phyloP scores from a whole-genome alignment of 2,888 invertebrate species.

The Hyposoter dolosus region DNA sequence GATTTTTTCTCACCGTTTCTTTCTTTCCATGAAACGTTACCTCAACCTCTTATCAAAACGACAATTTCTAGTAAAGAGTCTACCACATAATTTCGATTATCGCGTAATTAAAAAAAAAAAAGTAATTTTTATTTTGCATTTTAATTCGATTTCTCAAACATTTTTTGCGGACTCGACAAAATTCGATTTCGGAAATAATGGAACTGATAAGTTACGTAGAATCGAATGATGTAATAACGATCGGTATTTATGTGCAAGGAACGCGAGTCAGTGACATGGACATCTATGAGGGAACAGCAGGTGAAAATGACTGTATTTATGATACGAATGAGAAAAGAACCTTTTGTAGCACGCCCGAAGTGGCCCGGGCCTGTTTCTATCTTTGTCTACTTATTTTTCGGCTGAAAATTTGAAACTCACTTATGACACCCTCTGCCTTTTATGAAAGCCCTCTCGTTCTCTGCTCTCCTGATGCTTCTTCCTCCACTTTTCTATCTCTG shows the following conservation, averaged over 20 bases:
- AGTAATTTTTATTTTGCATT: no score
- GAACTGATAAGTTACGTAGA: no score
- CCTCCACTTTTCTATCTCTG: background rate
- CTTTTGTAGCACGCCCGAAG: conserved; percentile 31
- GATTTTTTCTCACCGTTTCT: background rate
- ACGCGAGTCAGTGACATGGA: background rate
- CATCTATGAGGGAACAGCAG: background rate
- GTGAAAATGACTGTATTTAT: conserved; percentile 53
- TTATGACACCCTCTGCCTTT: conserved; percentile 43
- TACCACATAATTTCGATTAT: no score
- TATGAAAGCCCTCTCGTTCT: conserved; percentile 37
- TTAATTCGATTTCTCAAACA: no score
- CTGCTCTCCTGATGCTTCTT: conserved; percentile 5
- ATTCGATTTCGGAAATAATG: background rate
- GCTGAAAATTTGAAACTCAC: conserved; percentile 51
- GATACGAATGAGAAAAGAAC: conserved; percentile 45
- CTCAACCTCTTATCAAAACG: no score
- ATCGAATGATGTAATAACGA: background rate
- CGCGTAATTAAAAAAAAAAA: no score
- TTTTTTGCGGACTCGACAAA: no score
- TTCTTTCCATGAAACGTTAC: no score
- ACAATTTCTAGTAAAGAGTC: no score
- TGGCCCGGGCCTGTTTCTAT: conserved; percentile 25
- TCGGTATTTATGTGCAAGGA: background rate
- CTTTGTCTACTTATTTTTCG: conserved; percentile 53